Evolutionary conservation across 2,113 vertebrate genomes (phyloP).

Genomic region (Gavialis gangeticus): DNA sequence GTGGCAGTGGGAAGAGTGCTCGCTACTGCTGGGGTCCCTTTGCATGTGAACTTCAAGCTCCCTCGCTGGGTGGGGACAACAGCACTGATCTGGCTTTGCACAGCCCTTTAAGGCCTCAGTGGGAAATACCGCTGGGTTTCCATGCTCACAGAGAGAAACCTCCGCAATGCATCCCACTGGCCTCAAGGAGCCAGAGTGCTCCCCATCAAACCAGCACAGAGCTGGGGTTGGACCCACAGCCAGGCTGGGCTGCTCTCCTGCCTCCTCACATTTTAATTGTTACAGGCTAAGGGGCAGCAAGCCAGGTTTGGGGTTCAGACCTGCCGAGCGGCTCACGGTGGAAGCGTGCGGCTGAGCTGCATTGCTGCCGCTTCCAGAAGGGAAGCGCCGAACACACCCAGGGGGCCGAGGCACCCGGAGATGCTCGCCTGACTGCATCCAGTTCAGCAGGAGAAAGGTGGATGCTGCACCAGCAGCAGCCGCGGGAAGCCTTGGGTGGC

Average conservation of each 20-base stretch:
- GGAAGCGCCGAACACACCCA: background rate
- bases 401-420: background rate
- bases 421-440: fast-evolving
- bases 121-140: background rate
- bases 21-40: background rate
- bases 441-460: fast-evolving
- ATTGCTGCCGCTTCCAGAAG: background rate
- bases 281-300: background rate
- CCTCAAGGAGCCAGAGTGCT: background rate
- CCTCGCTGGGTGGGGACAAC: background rate
- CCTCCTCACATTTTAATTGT: background rate
- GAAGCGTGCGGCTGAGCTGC: background rate
- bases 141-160: background rate
- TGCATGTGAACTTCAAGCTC: background rate
- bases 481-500: background rate
- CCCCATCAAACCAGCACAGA: background rate
- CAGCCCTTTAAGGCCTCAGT: background rate
- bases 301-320: background rate
- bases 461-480: too few species aligned
- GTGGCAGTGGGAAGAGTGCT: background rate
- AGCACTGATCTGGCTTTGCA: background rate
- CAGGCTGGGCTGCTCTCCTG: background rate
- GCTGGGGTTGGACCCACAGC: background rate
- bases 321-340: background rate
- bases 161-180: background rate